These are phyloP conservation scores for Priocnemis perturbator DNA, from an alignment of 2,888 invertebrate species.

Conservation along the genomic window DNA sequence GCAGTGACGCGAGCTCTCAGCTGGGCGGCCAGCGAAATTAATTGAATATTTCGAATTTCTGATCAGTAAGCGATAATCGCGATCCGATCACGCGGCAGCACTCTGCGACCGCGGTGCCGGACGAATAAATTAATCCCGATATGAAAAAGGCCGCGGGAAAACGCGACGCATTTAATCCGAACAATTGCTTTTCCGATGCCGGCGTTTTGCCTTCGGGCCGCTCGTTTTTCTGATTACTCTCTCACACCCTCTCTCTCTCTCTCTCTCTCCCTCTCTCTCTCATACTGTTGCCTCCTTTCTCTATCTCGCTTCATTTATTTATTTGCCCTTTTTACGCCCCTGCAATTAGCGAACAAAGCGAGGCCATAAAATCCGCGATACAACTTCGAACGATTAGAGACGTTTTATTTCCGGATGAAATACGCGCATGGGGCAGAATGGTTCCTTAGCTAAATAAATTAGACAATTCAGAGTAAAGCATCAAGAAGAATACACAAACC, in stretches of 20 bases:
- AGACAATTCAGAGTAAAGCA: too few species aligned
- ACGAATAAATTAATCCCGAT: conserved; percentile 53
- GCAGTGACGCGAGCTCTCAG: too few species aligned
- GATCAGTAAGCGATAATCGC: conserved; percentile 44
- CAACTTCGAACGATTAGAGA: too few species aligned
- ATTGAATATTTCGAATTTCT: conserved; percentile 49
- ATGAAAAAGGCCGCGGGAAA: conserved; percentile 55
- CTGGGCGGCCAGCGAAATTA: conserved; percentile 33
- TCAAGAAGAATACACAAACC: too few species aligned
- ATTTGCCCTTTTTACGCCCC: conserved; percentile 35
- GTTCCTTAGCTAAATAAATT: too few species aligned
- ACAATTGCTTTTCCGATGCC: conserved; percentile 64
- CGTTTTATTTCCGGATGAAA: too few species aligned
- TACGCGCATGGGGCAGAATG: too few species aligned
- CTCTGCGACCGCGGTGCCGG: conserved; percentile 2
- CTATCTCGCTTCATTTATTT: conserved; percentile 3
- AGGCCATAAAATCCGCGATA: background rate
- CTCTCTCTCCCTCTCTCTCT: background rate
- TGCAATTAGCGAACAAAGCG: conserved; percentile 38
- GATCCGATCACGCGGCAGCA: conserved; percentile 42
- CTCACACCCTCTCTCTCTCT: too few species aligned
- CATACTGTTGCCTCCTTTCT: conserved; percentile 1
- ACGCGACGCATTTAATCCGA: conserved; percentile 57
- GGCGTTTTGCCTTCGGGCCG: conserved; percentile 47
- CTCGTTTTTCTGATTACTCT: conserved; percentile 41